A percentile compares a stretch with the other conserved stretches of the same genome.
Evolutionary conservation across 2,888 invertebrate genomes (phyloP).

Genomic region (Agrotis puta): DNA sequence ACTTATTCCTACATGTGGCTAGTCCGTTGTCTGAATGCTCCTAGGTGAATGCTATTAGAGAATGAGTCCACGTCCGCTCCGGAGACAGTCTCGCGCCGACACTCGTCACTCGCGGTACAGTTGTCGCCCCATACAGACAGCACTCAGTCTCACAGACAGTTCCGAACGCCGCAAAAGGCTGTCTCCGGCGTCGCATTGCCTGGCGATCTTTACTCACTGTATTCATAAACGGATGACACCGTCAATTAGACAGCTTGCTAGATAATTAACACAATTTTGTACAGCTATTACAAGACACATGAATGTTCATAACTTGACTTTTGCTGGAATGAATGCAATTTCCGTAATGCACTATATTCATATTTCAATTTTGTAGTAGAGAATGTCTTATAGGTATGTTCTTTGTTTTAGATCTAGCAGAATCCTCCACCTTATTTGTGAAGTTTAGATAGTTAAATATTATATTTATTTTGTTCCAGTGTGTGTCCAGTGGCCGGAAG

Average conservation of each 20-base stretch:
- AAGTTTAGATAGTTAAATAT: slow-evolving; percentile 42
- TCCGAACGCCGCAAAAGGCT: slow-evolving; percentile 67
- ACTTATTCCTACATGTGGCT: slow-evolving; percentile 81
- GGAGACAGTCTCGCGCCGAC: slow-evolving; percentile 80
- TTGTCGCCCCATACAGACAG: slow-evolving; percentile 34
- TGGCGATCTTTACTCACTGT: slow-evolving; percentile 72
- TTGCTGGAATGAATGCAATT: slow-evolving; percentile 86
- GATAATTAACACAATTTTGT: slow-evolving; percentile 74
- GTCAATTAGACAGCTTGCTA: slow-evolving; percentile 84
- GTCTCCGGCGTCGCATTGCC: slow-evolving; percentile 83
- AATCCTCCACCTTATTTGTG: slow-evolving; percentile 16
- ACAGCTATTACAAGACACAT: slow-evolving; percentile 68
- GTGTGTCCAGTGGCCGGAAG: slow-evolving; percentile 98
- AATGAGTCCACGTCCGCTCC: slow-evolving; percentile 82
- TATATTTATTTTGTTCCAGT: slow-evolving; percentile 93
- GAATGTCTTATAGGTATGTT: slow-evolving; percentile 85
- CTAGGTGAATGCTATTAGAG: slow-evolving; percentile 90
- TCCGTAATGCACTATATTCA: slow-evolving; percentile 82
- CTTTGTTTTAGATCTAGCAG: slow-evolving; percentile 79
- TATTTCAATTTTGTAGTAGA: slow-evolving; percentile 84
- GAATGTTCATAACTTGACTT: slow-evolving; percentile 75
- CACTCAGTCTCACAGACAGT: slow-evolving; percentile 35
- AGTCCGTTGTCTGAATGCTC: slow-evolving; percentile 89
- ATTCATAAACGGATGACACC: slow-evolving; percentile 76
- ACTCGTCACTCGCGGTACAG: slow-evolving; percentile 36